Conservation (phyloP, 1,140 invertebrate species). For the Euura lappo region DNA sequence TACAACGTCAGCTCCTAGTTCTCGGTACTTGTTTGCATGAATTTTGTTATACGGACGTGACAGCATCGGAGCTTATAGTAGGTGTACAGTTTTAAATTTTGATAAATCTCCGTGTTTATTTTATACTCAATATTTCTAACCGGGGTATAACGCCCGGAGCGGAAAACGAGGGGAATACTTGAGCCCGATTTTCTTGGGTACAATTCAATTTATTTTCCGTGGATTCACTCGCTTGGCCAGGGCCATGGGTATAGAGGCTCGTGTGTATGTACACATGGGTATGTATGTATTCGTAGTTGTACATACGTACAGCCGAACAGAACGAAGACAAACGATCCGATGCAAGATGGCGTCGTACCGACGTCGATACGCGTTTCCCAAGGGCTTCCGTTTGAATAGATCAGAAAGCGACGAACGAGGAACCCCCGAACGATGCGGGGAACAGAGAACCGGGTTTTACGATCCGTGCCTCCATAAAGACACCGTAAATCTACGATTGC, state of each 20-base stretch:
- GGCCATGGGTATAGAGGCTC: background rate
- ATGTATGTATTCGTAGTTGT: background rate
- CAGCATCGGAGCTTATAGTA: too few relatives aligned
- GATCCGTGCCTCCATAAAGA: slow-evolving; percentile 1
- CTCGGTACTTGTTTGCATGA: too few relatives aligned
- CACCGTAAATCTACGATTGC: slow-evolving; percentile 5
- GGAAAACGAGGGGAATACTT: too few relatives aligned
- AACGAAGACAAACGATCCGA: slow-evolving; percentile 6
- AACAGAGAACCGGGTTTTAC: background rate
- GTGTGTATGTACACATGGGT: background rate
- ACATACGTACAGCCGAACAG: background rate
- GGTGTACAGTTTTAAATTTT: too few relatives aligned
- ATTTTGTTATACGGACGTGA: too few relatives aligned
- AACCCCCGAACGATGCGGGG: background rate
- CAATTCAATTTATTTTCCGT: background rate
- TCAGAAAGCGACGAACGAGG: background rate
- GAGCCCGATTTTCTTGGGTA: too few relatives aligned
- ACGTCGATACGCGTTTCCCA: background rate
- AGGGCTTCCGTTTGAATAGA: slow-evolving; percentile 3
- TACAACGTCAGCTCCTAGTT: too few relatives aligned
- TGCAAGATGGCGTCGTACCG: background rate
- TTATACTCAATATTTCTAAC: too few relatives aligned
- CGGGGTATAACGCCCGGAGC: too few relatives aligned
- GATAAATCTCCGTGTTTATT: too few relatives aligned
- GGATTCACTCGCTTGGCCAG: background rate